These are phyloP conservation scores for Trilocha varians DNA, from an alignment of 2,888 invertebrate species.

Conservation along the genomic window DNA sequence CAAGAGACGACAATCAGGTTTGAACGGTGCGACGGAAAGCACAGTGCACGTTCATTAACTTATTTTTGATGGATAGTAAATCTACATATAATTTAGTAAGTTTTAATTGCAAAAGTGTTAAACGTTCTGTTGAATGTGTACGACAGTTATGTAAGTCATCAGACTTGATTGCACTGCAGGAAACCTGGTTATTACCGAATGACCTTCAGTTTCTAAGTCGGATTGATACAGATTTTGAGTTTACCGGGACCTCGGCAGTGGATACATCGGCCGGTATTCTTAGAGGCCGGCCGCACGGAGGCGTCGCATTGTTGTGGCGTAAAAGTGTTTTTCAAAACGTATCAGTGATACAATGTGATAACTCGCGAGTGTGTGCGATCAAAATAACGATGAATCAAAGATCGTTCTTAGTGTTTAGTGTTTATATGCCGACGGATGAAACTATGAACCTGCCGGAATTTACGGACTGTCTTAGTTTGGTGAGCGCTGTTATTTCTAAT, in stretches of 20 bases:
- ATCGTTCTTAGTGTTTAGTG: background rate
- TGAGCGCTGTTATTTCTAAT: background rate
- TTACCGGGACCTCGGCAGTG: conserved; percentile 17
- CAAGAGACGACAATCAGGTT: background rate
- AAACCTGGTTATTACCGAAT: conserved; percentile 2
- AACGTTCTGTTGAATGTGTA: background rate
- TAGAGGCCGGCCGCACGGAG: conserved; percentile 12
- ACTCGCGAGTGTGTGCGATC: conserved; percentile 1
- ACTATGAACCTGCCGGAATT: background rate
- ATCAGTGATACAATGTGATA: conserved; percentile 12
- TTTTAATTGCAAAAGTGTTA: conserved; percentile 1
- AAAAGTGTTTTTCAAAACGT: conserved; percentile 13
- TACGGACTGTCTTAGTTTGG: background rate
- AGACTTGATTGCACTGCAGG: background rate
- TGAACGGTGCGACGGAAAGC: background rate
- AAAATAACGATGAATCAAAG: background rate
- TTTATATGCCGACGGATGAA: background rate
- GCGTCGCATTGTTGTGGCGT: conserved; percentile 18
- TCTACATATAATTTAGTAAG: background rate
- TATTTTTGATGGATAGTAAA: background rate
- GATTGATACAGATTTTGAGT: conserved; percentile 14
- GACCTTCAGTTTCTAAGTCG: background rate
- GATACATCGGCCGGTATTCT: conserved; percentile 16
- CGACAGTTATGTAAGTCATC: background rate
- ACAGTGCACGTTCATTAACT: background rate